Conservation (phyloP, 23 tunicate genomes). For the Halocynthia aurantium region DNA sequence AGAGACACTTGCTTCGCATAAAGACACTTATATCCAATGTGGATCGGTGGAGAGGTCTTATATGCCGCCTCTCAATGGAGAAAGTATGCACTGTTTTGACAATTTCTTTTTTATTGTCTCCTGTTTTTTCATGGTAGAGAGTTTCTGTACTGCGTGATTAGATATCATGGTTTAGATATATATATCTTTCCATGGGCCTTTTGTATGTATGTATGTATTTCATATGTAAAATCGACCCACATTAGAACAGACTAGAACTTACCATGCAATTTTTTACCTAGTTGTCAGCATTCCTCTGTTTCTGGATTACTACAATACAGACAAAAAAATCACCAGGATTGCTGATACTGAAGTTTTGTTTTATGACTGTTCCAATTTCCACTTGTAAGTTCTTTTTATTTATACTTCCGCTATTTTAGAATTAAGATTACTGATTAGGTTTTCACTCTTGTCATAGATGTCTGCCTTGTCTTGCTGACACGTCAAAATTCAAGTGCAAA, state of each 20-base stretch:
- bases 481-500: slow-evolving; percentile 8
- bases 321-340: not conserved
- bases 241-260: no score
- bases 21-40: slow-evolving; percentile 4
- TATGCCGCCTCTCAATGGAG: slow-evolving; percentile 5
- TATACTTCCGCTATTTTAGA: not conserved
- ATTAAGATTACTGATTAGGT: not conserved
- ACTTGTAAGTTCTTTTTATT: slow-evolving; percentile 1
- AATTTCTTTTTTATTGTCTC: not conserved
- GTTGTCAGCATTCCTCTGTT: slow-evolving; percentile 1
- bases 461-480: slow-evolving; percentile 6
- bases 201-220: no score
- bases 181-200: no score
- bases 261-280: not conserved
- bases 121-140: not conserved
- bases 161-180: no score
- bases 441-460: slow-evolving; percentile 7
- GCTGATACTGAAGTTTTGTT: slow-evolving; percentile 16
- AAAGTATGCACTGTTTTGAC: slow-evolving; percentile 8
- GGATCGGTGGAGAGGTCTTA: not conserved
- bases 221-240: no score
- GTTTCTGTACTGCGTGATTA: not conserved
- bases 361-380: slow-evolving; percentile 15
- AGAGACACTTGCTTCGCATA: not conserved
- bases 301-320: not conserved